phyloP scores from a whole-genome alignment of 1,140 invertebrate genomes.

The Lordiphosa mommai region DNA sequence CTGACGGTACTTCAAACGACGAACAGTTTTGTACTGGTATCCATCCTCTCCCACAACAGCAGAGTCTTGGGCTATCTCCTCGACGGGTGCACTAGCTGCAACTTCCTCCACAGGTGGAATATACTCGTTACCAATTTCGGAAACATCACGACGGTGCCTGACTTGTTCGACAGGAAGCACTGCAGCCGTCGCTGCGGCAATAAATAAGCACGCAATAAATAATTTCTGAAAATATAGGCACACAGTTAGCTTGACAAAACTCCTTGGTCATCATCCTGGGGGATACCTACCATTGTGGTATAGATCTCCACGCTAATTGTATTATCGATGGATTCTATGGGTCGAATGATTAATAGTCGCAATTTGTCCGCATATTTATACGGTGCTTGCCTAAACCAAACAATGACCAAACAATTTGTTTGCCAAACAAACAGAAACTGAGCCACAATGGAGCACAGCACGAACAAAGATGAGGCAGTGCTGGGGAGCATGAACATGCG shows the following conservation, averaged over 20 bases:
- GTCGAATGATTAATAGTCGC: slow-evolving; percentile 77
- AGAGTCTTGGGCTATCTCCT: slow-evolving; percentile 43
- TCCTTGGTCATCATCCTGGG: slow-evolving; percentile 16
- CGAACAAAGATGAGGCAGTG: slow-evolving; percentile 19
- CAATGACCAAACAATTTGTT: slow-evolving; percentile 61
- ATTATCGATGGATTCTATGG: slow-evolving; percentile 70
- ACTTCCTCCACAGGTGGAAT: slow-evolving; percentile 56
- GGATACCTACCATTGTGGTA: slow-evolving; percentile 62
- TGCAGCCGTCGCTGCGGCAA: slow-evolving; percentile 76
- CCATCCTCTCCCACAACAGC: slow-evolving; percentile 38
- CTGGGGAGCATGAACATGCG: slow-evolving; percentile 58
- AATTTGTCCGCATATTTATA: slow-evolving; percentile 76
- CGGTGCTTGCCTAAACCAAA: slow-evolving; percentile 41
- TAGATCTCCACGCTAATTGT: slow-evolving; percentile 73
- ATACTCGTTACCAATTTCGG: slow-evolving; percentile 61
- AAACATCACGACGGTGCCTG: slow-evolving; percentile 73
- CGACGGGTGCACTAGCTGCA: slow-evolving; percentile 21
- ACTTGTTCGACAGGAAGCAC: slow-evolving; percentile 75
- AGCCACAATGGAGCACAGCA: background rate
- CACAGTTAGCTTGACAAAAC: slow-evolving; percentile 6
- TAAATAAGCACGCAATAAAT: slow-evolving; percentile 67
- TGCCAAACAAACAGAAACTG: slow-evolving; percentile 36
- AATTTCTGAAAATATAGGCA: slow-evolving; percentile 49
- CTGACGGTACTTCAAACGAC: slow-evolving; percentile 38
- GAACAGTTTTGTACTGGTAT: slow-evolving; percentile 56